Percentiles rank a stretch among this genome's conserved stretches.
phyloP scores from a whole-genome alignment of 2,888 invertebrate genomes.

The Dendrolimus houi region DNA sequence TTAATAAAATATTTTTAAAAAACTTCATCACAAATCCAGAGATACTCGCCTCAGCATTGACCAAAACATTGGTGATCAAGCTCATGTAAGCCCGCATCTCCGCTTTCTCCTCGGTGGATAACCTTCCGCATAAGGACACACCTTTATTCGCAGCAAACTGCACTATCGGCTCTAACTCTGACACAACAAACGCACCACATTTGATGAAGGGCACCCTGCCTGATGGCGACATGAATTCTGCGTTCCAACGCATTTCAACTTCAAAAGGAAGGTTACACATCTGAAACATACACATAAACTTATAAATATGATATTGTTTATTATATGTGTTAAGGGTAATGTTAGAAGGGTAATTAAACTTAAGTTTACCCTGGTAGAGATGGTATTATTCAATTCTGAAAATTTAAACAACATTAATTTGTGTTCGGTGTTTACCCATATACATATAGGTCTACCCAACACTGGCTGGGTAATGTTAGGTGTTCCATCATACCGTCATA shows the following conservation, averaged over 20 bases:
- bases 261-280: slow-evolving; percentile 92
- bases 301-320: too few species aligned
- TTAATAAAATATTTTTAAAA: too few species aligned
- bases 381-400: too few species aligned
- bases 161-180: slow-evolving; percentile 94
- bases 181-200: slow-evolving; percentile 90
- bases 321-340: too few species aligned
- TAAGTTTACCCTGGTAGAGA: too few species aligned
- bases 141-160: slow-evolving; percentile 92
- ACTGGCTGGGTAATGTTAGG: too few species aligned
- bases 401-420: too few species aligned
- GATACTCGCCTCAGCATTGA: slow-evolving; percentile 87
- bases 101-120: slow-evolving; percentile 86
- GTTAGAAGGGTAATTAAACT: too few species aligned
- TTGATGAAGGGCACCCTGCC: slow-evolving; percentile 95
- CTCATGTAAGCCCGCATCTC: slow-evolving; percentile 97
- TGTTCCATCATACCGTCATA: too few species aligned
- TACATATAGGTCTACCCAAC: too few species aligned
- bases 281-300: slow-evolving; percentile 22
- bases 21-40: too few species aligned
- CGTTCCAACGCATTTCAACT: slow-evolving; percentile 91
- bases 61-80: slow-evolving; percentile 90
- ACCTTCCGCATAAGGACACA: slow-evolving; percentile 81
- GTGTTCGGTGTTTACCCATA: too few species aligned
- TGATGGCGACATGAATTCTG: slow-evolving; percentile 97